These are phyloP conservation scores for Gnathonemus echidnorhynchus DNA, from an alignment of 2,113 vertebrate genomes.

Conservation along the genomic window DNA sequence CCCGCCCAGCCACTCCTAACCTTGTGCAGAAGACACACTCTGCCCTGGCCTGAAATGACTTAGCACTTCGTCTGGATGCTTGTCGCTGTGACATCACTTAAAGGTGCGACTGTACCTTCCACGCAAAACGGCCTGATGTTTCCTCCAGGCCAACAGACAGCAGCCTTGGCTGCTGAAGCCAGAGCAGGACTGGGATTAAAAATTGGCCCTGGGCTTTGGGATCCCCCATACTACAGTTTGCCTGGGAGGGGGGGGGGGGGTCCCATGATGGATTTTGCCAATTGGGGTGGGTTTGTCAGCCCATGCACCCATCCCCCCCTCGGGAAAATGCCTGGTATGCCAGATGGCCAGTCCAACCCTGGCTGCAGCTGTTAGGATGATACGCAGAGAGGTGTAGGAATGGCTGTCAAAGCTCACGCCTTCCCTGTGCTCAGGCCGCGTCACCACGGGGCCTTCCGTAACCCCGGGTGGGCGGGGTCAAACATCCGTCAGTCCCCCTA, in stretches of 20 bases:
- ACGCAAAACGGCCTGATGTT: neutral
- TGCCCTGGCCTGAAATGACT: neutral
- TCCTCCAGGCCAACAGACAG: neutral
- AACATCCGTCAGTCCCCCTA: neutral
- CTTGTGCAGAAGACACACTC: neutral
- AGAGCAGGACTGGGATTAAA: neutral
- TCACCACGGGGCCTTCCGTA: neutral
- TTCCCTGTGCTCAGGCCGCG: neutral
- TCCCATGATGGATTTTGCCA: neutral
- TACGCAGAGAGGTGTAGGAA: neutral
- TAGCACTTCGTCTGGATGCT: neutral
- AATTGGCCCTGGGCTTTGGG: neutral
- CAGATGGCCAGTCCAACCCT: neutral
- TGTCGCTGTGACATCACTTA: neutral
- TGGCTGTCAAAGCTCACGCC: neutral
- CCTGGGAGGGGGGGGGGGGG: neutral
- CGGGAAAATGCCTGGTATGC: neutral
- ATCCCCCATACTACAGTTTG: neutral
- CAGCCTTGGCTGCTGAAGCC: neutral
- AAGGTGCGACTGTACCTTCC: neutral
- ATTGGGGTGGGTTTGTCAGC: neutral
- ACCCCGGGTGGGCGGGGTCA: neutral
- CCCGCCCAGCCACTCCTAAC: neutral
- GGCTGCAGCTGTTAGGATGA: neutral
- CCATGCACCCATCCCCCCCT: neutral